Conservation (phyloP, 1,140 invertebrate genomes). For the Platorchestia sp. region DNA sequence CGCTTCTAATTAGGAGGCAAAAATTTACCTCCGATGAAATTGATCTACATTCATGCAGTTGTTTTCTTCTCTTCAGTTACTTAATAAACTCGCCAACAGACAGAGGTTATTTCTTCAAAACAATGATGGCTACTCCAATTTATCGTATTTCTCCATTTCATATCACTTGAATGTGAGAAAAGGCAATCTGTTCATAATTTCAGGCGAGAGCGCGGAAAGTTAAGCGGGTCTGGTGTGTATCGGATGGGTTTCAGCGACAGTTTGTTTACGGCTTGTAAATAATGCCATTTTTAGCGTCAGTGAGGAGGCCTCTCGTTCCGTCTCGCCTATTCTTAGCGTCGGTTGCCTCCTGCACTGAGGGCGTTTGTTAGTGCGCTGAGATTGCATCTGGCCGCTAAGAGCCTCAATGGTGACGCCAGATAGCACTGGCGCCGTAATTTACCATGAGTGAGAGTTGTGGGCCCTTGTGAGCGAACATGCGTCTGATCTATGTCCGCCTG, state of each 20-base stretch:
- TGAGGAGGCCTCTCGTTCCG: neutral
- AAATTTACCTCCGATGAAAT: too few relatives aligned
- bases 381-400: constrained; percentile 39
- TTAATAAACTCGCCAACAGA: too few relatives aligned
- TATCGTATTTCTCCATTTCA: neutral
- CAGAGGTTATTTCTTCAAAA: too few relatives aligned
- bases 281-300: constrained; percentile 35
- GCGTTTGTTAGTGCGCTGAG: neutral
- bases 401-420: neutral
- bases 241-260: constrained; percentile 26
- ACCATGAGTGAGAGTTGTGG: neutral
- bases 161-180: neutral
- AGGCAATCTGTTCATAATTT: neutral
- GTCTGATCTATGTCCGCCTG: neutral
- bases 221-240: constrained; percentile 12
- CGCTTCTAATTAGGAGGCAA: too few relatives aligned
- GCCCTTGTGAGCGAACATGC: too few relatives aligned
- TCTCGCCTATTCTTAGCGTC: constrained; percentile 16
- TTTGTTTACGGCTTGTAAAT: constrained; percentile 35
- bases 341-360: neutral
- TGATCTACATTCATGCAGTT: too few relatives aligned
- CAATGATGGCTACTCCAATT: neutral
- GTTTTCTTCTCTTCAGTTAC: too few relatives aligned
- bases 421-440: neutral
- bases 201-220: neutral